Conservation (phyloP, 1,140 invertebrate genomes). For the Aphidius ervi region DNA sequence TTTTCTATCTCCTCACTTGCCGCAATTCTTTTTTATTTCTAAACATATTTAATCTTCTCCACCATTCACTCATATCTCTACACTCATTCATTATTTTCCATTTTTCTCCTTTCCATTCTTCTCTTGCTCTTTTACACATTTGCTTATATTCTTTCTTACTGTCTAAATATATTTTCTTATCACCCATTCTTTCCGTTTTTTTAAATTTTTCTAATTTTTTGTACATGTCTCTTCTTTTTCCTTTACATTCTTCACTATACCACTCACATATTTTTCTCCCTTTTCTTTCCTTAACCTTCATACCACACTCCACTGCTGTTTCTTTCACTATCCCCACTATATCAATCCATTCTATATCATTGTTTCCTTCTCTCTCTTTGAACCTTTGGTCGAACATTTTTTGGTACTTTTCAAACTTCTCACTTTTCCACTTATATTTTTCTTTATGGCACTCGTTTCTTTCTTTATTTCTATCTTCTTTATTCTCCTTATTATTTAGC, state of each 20-base stretch:
- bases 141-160: neutral
- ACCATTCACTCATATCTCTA: neutral
- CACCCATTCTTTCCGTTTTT: no score
- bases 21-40: neutral
- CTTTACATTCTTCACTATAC: no score
- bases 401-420: neutral
- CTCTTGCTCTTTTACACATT: neutral
- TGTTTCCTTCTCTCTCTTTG: neutral
- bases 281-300: no score
- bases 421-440: neutral
- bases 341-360: no score
- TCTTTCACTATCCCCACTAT: neutral
- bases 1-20: neutral
- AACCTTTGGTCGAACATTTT: neutral
- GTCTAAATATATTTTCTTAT: neutral
- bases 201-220: no score
- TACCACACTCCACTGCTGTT: neutral
- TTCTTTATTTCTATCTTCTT: neutral
- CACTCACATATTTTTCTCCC: no score
- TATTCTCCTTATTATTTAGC: neutral
- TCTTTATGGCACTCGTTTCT: neutral
- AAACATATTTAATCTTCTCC: constrained; percentile 10
- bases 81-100: constrained; percentile 9
- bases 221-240: no score
- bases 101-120: neutral